These are phyloP conservation scores for Sebastiscus tertius DNA, from an alignment of 2,797 vertebrate genomes.

Conservation along the genomic window DNA sequence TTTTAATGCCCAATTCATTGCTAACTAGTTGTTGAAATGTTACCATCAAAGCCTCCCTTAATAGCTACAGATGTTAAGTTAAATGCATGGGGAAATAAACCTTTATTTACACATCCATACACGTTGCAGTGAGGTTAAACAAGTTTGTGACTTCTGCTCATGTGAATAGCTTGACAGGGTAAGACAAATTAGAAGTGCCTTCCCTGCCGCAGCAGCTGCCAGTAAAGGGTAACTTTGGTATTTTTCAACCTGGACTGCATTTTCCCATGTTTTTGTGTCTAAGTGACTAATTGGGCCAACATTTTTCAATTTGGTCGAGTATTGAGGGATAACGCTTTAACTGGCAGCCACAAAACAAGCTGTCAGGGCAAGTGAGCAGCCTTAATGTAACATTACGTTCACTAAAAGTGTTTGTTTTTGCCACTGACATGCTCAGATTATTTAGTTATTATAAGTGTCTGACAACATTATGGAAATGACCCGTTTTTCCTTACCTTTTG, in stretches of 20 bases:
- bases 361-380: too few relatives aligned
- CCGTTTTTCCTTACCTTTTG: fast-evolving
- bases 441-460: too few relatives aligned
- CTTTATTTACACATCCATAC: not conserved
- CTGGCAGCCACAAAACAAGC: too few relatives aligned
- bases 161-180: conserved; percentile 16
- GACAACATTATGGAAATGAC: too few relatives aligned
- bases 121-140: not conserved
- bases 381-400: too few relatives aligned
- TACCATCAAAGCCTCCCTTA: conserved; percentile 7
- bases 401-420: too few relatives aligned
- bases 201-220: not conserved
- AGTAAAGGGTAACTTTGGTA: not conserved
- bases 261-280: too few relatives aligned
- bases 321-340: too few relatives aligned
- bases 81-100: not conserved
- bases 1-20: conserved; percentile 23
- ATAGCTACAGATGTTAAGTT: conserved; percentile 22
- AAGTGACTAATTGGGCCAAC: too few relatives aligned
- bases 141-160: not conserved
- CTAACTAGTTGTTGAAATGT: not conserved
- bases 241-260: too few relatives aligned
- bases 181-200: not conserved
- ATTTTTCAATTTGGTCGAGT: too few relatives aligned
- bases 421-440: too few relatives aligned